These are phyloP conservation scores for Cryptomyrus ogoouensis DNA, from an alignment of 2,113 vertebrate genomes.

Conservation along the genomic window DNA sequence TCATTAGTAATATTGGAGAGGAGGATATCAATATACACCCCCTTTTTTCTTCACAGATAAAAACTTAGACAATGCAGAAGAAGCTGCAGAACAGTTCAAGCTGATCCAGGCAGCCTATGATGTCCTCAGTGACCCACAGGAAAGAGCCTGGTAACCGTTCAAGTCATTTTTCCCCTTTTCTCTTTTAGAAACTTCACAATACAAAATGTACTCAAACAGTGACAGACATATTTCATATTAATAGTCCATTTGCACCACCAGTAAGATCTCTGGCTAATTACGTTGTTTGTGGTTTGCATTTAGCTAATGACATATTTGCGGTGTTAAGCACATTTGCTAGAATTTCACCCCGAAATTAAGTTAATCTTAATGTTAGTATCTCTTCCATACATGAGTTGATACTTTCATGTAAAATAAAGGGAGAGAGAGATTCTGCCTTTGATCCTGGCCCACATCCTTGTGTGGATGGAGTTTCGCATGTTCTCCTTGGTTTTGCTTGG, in stretches of 20 bases:
- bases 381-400: background rate
- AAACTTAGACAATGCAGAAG: constrained; percentile 82
- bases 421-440: background rate
- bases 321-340: background rate
- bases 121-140: constrained; percentile 89
- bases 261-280: background rate
- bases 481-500: background rate
- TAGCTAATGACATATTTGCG: background rate
- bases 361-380: background rate
- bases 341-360: background rate
- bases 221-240: background rate
- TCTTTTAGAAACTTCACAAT: background rate
- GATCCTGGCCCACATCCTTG: background rate
- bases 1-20: background rate
- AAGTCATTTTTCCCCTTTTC: background rate
- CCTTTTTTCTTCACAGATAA: constrained; percentile 70
- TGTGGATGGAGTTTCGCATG: background rate
- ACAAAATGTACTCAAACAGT: background rate
- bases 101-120: constrained; percentile 94
- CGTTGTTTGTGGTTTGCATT: background rate
- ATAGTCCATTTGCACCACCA: background rate
- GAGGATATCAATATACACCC: background rate
- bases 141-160: constrained; percentile 79
- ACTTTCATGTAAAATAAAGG: background rate
- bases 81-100: constrained; percentile 89